Percentiles rank a stretch among this genome's conserved stretches.
phyloP scores from a whole-genome alignment of 2,888 invertebrate species.

The Harpalus rufipes region DNA sequence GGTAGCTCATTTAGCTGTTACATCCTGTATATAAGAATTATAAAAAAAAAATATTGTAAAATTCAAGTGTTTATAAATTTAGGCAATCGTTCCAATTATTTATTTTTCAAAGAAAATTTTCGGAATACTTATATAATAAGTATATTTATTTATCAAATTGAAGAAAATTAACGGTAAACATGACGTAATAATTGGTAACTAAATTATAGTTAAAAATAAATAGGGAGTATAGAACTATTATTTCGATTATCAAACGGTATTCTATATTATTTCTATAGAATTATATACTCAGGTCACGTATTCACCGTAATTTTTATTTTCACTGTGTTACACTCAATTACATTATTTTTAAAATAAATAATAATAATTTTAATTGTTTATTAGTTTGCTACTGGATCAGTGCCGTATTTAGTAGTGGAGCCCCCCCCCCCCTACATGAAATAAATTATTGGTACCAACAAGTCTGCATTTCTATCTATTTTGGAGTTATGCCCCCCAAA shows the following conservation, averaged over 20 bases:
- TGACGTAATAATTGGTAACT: background rate
- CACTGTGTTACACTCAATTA: background rate
- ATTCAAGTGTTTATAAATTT: background rate
- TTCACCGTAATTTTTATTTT: slow-evolving; percentile 2
- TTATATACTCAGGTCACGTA: background rate
- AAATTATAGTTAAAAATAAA: slow-evolving; percentile 4
- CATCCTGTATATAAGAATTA: no score
- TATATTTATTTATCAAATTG: background rate
- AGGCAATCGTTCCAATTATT: background rate
- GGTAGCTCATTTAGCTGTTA: no score
- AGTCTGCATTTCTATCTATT: no score
- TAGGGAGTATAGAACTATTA: background rate
- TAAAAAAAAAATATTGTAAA: no score
- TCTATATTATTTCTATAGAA: background rate
- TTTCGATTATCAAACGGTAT: slow-evolving; percentile 2
- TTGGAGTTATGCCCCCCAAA: no score
- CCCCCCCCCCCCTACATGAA: no score
- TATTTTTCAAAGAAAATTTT: background rate
- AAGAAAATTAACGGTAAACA: slow-evolving; percentile 6
- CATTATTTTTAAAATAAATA: no score
- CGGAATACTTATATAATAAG: background rate
- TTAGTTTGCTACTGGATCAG: no score
- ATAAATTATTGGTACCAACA: no score
- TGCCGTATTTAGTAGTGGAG: no score
- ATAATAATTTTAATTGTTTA: no score